Percentiles rank a stretch among this genome's conserved stretches.
Conservation (phyloP, 2,797 vertebrate genomes). For the Enteromius afrohamiltoni region DNA sequence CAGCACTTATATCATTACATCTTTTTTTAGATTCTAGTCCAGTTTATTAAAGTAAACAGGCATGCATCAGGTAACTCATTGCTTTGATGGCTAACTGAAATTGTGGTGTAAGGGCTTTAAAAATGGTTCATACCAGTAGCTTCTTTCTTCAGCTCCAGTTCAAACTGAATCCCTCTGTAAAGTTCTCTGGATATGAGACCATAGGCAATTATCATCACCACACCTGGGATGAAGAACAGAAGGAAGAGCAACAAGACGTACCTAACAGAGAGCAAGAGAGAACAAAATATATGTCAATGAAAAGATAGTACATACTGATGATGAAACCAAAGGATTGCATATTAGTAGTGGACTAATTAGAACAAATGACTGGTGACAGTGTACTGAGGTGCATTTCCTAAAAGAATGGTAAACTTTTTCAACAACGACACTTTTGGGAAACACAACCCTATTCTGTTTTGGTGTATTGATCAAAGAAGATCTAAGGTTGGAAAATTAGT, state of each 20-base stretch:
- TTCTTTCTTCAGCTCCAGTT: constrained; percentile 78
- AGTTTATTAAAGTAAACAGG: not conserved
- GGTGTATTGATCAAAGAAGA: not conserved
- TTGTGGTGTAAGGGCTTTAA: constrained; percentile 3
- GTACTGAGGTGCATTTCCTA: not conserved
- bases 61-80: not conserved
- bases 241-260: constrained; percentile 86
- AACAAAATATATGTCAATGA: constrained; percentile 13
- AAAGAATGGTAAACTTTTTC: not conserved
- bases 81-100: not conserved
- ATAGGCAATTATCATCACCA: constrained; percentile 91
- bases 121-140: constrained; percentile 73
- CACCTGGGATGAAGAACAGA: constrained; percentile 90
- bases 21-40: not conserved
- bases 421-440: not conserved
- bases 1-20: not conserved
- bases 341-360: not conserved
- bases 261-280: constrained; percentile 72
- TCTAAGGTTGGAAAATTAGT: not conserved
- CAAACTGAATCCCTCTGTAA: constrained; percentile 90
- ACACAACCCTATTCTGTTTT: not conserved
- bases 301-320: constrained; percentile 9
- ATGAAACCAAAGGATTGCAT: not conserved
- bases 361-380: not conserved
- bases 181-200: constrained; percentile 94